Evolutionary conservation across 2,113 vertebrate species (phyloP), one percentile per base, ranked within the genome.

Genomic region (Psophia crepitans): DNA sequence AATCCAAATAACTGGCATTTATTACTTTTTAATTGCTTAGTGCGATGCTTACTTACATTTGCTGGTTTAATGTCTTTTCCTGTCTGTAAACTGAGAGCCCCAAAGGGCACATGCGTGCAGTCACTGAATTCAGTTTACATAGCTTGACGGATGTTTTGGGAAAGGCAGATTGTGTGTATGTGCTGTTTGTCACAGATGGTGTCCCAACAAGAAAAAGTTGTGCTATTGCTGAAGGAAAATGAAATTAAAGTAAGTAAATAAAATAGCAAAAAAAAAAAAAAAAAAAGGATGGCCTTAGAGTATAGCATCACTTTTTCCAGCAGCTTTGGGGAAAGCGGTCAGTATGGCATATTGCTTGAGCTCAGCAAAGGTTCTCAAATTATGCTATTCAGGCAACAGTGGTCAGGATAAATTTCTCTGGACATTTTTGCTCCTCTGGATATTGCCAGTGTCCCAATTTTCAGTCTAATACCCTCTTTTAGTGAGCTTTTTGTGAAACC

Each of bases 21-120:
- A 90, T 84, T 83, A 64, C 51, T 94, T 88, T 95, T 89, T 93
- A 97, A 89, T 95, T 95, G 83, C 77, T 86, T 92, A 26, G 60
- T 77, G 56, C 65, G 44, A 88, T 94, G 46, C 43, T 85, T 95
- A 87, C 82, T 95, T 94, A 64, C 68, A 74, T 96, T 94, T 90
- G 82, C 90, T 91, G 44, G 46, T 94, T 87, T 76, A 96, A 85
- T 95, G 87, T 69, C 53, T 96, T 93, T 96, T 93, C 89, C 96
- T 96, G 87, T 76, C 78, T 83, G 82, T 90, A 95, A 96, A 80
- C 54, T 10, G 88, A 95, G 90, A 85, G 54, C 84, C 90, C 64
- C 92, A 37, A 35, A 77, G 75, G 78, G 70, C 70, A 43, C 32
- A 9, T 57, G 37, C 5, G 1, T 83, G 84, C 90, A 90, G 90